phyloP scores from a whole-genome alignment of 2,888 invertebrate genomes.

The Morpho achilles region DNA sequence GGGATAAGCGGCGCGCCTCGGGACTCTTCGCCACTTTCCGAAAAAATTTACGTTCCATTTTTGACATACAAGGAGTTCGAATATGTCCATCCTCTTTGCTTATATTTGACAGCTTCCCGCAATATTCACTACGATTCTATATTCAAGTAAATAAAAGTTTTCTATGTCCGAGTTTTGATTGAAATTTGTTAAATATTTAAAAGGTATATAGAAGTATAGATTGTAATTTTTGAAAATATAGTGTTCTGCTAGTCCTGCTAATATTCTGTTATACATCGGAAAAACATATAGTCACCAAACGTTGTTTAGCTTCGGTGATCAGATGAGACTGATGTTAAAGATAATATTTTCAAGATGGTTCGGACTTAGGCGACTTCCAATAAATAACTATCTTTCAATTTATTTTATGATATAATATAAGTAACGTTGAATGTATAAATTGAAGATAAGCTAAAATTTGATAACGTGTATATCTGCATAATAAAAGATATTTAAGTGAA shows the following conservation, averaged over 20 bases:
- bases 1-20: conserved; percentile 54
- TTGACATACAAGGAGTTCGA: conserved; percentile 25
- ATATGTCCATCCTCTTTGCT: conserved; percentile 24
- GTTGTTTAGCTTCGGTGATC: neutral
- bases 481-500: too few relatives aligned
- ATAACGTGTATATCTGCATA: too few relatives aligned
- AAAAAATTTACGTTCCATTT: conserved; percentile 33
- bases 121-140: conserved; percentile 21
- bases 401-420: too few relatives aligned
- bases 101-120: conserved; percentile 30
- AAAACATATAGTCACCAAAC: conserved; percentile 3
- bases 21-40: conserved; percentile 50
- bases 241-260: too few relatives aligned
- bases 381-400: too few relatives aligned
- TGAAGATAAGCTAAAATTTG: too few relatives aligned
- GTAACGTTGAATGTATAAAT: too few relatives aligned
- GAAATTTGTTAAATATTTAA: too few relatives aligned
- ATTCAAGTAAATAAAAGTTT: conserved; percentile 20
- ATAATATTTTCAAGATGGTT: conserved; percentile 37
- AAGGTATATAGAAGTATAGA: too few relatives aligned
- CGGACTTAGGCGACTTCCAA: conserved; percentile 35
- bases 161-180: too few relatives aligned
- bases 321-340: conserved; percentile 41
- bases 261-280: too few relatives aligned
- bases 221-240: too few relatives aligned